phyloP scores from a whole-genome alignment of 1,140 invertebrate genomes.

The Trichonephila clavipes region DNA sequence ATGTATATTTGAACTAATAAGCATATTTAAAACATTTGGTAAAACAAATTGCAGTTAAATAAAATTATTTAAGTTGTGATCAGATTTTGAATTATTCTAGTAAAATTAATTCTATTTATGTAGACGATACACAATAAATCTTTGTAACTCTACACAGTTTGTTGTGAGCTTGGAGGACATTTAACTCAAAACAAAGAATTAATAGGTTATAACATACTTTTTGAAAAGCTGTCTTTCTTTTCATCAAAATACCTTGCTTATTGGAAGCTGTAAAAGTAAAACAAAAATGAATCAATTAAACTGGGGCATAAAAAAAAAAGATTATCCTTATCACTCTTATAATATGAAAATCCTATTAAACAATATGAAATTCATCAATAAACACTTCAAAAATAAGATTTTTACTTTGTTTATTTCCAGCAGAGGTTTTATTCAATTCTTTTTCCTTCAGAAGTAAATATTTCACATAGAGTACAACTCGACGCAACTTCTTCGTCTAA shows the following conservation, averaged over 20 bases:
- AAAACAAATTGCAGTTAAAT: no score
- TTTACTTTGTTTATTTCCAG: background rate
- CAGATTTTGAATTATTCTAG: no score
- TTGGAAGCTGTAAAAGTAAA: background rate
- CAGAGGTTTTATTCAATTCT: background rate
- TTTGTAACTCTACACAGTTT: no score
- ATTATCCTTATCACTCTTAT: background rate
- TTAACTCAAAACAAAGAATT: no score
- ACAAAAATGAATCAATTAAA: background rate
- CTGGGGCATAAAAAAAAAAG: background rate
- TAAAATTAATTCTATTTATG: no score
- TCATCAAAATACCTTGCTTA: background rate
- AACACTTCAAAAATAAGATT: background rate
- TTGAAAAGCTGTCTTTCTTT: background rate
- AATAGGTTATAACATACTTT: background rate
- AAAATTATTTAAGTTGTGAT: no score
- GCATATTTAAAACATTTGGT: no score
- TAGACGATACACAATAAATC: no score
- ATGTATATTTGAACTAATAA: no score
- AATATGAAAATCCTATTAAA: background rate
- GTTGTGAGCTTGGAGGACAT: no score
- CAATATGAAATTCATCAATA: background rate
- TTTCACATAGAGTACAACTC: conserved; percentile 42
- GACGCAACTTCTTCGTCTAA: background rate
- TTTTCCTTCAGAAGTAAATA: conserved; percentile 5